A percentile compares a stretch with the other conserved stretches of the same genome.
Conservation (phyloP, 1,140 invertebrate genomes). For the Drosophila kohkoa region DNA sequence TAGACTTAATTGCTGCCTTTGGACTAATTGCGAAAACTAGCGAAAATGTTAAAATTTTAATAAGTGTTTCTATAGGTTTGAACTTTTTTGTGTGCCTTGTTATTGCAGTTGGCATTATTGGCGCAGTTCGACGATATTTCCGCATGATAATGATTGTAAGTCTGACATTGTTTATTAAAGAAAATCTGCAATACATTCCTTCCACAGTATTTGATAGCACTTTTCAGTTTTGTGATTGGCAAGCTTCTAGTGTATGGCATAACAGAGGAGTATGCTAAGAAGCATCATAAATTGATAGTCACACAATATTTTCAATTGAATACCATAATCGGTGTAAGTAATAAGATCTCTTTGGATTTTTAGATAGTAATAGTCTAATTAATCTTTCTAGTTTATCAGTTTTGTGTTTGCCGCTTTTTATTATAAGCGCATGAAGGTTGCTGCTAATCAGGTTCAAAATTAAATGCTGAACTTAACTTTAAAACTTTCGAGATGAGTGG, state of each 20-base stretch:
- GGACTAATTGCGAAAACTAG: not conserved
- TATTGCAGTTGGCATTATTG: not conserved
- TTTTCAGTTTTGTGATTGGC: not conserved
- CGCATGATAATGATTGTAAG: not conserved
- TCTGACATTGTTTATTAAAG: not conserved
- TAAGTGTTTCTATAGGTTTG: not conserved
- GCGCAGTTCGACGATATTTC: not conserved
- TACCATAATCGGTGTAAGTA: not conserved
- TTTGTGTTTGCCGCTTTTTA: not conserved
- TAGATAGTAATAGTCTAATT: too few relatives aligned
- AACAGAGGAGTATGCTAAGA: not conserved
- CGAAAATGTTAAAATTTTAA: not conserved
- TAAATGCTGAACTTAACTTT: too few relatives aligned
- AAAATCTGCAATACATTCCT: not conserved
- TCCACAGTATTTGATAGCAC: not conserved
- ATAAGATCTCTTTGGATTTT: not conserved
- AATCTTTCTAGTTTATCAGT: not conserved
- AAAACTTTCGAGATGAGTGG: too few relatives aligned
- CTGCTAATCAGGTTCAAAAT: not conserved
- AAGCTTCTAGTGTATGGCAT: not conserved
- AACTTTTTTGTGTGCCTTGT: not conserved
- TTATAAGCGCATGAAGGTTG: not conserved
- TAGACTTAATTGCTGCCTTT: not conserved
- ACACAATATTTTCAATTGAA: not conserved
- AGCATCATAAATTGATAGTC: not conserved